Conservation (phyloP, 2,888 invertebrate genomes). For the Cylindroiulus punctatus region DNA sequence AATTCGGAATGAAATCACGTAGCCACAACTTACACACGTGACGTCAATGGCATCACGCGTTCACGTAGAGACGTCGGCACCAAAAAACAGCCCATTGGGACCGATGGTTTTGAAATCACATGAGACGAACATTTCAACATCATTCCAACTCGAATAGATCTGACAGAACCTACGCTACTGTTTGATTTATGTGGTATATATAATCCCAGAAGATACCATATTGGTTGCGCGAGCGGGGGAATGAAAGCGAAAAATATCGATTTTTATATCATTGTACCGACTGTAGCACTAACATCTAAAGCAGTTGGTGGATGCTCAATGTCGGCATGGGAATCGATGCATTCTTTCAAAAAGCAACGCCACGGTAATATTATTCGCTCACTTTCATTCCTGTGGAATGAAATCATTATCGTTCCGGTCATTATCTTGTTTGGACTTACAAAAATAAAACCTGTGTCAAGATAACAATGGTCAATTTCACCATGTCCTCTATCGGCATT, state of each 20-base stretch:
- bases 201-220: conserved; percentile 30
- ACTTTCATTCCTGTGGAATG: no score
- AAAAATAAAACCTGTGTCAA: no score
- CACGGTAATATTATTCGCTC: neutral
- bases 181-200: neutral
- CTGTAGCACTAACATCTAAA: neutral
- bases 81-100: neutral
- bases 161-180: neutral
- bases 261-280: neutral
- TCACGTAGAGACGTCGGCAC: neutral
- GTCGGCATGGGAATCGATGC: neutral
- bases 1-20: neutral
- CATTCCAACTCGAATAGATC: neutral
- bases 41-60: conserved; percentile 22
- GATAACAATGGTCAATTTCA: no score
- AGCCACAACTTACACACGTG: neutral
- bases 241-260: conserved; percentile 2
- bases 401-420: no score
- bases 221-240: neutral
- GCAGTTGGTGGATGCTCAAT: no score
- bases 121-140: neutral
- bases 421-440: no score
- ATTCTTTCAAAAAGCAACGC: neutral
- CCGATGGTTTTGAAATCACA: neutral
- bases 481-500: no score